Conservation (phyloP, 1,140 invertebrate genomes). For the Monomorium pharaonis region DNA sequence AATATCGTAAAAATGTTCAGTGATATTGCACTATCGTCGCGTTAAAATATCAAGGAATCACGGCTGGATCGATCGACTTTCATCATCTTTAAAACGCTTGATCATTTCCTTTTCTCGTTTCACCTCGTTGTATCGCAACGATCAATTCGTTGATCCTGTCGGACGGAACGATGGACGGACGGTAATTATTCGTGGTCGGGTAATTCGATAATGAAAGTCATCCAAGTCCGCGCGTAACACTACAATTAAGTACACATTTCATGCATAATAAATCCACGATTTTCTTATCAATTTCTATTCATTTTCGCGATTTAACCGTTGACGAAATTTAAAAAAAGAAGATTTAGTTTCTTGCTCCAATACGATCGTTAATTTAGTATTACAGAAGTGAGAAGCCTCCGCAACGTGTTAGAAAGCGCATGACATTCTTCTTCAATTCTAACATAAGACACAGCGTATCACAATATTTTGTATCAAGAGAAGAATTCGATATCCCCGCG, state of each 20-base stretch:
- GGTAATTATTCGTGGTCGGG: not conserved
- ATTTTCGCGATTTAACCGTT: not conserved
- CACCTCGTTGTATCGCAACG: not conserved
- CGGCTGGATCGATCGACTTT: conserved; percentile 39
- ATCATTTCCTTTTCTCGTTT: not conserved
- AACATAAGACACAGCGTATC: conserved; percentile 52
- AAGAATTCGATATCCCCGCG: not conserved
- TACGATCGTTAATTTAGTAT: conserved; percentile 5
- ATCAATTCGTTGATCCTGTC: conserved; percentile 43
- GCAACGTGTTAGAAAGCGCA: not conserved
- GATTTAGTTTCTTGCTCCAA: not conserved
- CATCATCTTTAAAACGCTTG: not conserved
- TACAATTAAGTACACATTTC: not conserved
- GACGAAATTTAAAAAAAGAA: not conserved
- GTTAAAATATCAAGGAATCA: conserved; percentile 28
- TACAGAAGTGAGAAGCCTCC: not conserved
- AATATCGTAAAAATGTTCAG: conserved; percentile 37
- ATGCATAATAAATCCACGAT: not conserved
- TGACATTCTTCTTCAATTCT: not conserved
- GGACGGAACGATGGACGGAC: conserved; percentile 56
- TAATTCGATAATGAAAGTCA: conserved; percentile 25
- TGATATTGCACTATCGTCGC: conserved; percentile 63
- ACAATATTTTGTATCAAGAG: conserved; percentile 53
- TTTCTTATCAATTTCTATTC: not conserved
- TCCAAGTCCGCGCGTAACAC: not conserved